Evolutionary conservation across 2,888 invertebrate species (phyloP), one percentile per base, ranked within the genome.

Genomic region (Orthonevra nobilis): DNA sequence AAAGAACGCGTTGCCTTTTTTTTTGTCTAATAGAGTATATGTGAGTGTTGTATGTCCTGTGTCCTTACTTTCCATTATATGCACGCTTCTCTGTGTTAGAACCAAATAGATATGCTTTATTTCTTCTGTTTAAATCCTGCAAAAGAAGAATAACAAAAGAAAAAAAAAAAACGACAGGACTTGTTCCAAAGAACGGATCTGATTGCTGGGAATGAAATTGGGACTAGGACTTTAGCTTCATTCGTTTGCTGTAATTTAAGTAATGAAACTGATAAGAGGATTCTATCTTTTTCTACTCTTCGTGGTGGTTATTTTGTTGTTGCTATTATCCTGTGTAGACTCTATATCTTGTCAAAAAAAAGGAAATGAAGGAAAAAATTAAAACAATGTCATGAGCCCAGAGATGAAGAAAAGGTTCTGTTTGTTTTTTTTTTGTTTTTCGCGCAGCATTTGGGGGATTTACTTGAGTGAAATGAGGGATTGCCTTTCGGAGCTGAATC

Each of bases 261-360:
- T 82, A 82, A 82, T 82, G 82, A 81, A 79, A 82, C 81, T 81
- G 82, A 82, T 82, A 82, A 82, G 82, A 75, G 81, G 81, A 81
- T 81, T 81, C 70, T 68, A 75, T 75, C 77, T 77, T 40, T 66
- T 77, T 72, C 36, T 64, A 60, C 17, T 58, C 10, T 19, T 32
- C 15, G 26, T 38, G 50, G 20, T 48, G 68, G 9, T 60, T 32
- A 34, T 38, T 5, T 20, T 69, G 69, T 38, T 75, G 34, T 42
- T 64, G 38, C 28, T 64, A 40, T 70, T 58, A 58, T 70, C 52
- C 50, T 36, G 17, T 40, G 42, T 23, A 52, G 72, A 60, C 44
- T 66, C 72, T 77, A 77, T 77, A 70, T 64, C 77, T 64, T 52
- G 30, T 70, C n/a, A 46, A 30, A 64, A 77, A 58, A 64, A 42